Base-by-base conservation (phyloP, 1,140 invertebrate genomes). In the Leptinotarsa defecta region DNA sequence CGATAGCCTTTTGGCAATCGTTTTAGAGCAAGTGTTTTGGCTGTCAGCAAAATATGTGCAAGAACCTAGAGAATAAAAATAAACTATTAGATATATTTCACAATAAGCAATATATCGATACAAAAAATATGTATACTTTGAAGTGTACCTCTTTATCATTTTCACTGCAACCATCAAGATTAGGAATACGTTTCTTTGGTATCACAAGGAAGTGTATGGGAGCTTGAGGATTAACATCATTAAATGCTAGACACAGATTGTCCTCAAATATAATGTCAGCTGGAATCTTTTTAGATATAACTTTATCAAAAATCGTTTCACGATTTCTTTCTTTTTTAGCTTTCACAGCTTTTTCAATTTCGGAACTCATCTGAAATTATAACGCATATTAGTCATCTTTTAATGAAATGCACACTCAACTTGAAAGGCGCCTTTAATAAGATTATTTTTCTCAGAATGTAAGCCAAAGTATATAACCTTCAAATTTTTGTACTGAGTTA, bases 141-240 rank as follows among this genome's bases (percentile, higher is more conserved):
- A 43, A 43, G 0, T 11, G 34, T 84, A 89, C 89, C 74, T 89
- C 86, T 78, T 88, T 74, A 80, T 86, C 84, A 48, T 69, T 48
- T 24, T 76, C 73, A 43, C 72, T 72, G 49, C 76, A 61, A 68
- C 80, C 79, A 79, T 84, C 84, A 6, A 85, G 71, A 78, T 82
- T 83, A 4, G 83, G 75, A 74, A 85, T 86, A 72, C 79, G 71
- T 71, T 77, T 81, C 80, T 92, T 94, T 1, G 94, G 95, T 83
- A 96, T 94, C 1, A 96, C 93, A 1, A 96, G 86, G 82, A 96
- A 95, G 86, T 96, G 95, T 2, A 91, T 89, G 0, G 94, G 94
- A 13, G 94, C 94, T 82, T 94, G 92, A 1, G 94, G 93, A 62
- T 86, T 86, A 6, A 94, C 86, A 86, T 95, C 94, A 79, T 92